Percentiles rank a stretch among this genome's conserved stretches.
Evolutionary conservation across 2,888 invertebrate species (phyloP).

Genomic region (Pherbina coryleti): DNA sequence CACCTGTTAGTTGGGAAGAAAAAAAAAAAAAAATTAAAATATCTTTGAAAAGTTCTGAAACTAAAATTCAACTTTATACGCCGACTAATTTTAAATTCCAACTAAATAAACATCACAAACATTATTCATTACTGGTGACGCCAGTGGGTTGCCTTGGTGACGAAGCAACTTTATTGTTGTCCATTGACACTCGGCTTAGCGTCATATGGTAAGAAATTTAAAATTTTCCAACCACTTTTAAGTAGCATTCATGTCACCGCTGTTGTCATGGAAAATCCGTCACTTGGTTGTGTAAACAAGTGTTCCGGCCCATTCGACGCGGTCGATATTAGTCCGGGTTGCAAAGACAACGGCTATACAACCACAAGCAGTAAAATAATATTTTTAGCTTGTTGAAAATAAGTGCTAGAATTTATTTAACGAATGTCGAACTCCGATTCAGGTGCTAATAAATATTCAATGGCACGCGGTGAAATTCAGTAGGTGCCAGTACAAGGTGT

Average conservation of each 20-base stretch:
- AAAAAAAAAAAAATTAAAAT: too few relatives aligned
- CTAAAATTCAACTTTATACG: too few relatives aligned
- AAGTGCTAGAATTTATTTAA: too few relatives aligned
- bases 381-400: too few relatives aligned
- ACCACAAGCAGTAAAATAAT: too few relatives aligned
- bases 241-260: not conserved
- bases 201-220: not conserved
- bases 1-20: too few relatives aligned
- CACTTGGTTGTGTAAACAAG: conserved; percentile 14
- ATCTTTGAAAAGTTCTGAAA: too few relatives aligned
- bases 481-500: not conserved
- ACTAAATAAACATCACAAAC: not conserved
- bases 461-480: too few relatives aligned
- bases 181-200: not conserved
- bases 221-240: conserved; percentile 10
- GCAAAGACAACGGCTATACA: not conserved
- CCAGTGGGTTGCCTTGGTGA: not conserved
- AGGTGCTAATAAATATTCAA: too few relatives aligned
- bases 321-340: not conserved
- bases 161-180: not conserved
- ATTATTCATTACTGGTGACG: not conserved
- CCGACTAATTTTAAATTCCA: too few relatives aligned
- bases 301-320: conserved; percentile 7
- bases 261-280: conserved; percentile 13
- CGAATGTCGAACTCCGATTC: too few relatives aligned